phyloP scores from a whole-genome alignment of 2,113 vertebrate species.

The Copsychus sechellarum region DNA sequence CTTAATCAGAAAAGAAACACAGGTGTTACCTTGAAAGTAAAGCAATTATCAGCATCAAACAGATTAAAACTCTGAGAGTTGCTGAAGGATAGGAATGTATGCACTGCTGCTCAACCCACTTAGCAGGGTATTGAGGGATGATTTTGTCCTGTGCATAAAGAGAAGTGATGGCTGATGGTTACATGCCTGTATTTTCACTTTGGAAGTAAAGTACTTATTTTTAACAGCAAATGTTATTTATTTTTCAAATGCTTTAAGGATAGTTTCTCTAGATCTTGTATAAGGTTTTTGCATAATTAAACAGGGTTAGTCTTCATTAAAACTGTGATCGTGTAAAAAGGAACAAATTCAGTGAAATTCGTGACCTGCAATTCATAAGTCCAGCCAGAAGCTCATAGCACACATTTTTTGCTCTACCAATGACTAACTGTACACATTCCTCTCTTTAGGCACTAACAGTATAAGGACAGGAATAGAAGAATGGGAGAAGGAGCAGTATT shows the following conservation, averaged over 20 bases:
- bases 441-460: background rate
- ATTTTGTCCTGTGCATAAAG: background rate
- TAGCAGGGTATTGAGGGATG: background rate
- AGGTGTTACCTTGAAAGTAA: background rate
- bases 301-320: background rate
- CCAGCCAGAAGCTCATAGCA: background rate
- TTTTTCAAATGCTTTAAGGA: background rate
- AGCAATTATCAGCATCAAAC: background rate
- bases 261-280: background rate
- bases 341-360: background rate
- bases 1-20: background rate
- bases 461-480: background rate
- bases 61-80: background rate
- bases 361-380: background rate
- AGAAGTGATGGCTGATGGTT: background rate
- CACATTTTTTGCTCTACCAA: background rate
- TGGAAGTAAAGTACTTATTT: background rate
- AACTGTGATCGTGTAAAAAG: background rate
- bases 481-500: background rate
- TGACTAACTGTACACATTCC: background rate
- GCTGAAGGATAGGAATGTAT: background rate
- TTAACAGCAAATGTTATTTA: background rate
- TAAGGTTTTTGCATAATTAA: background rate
- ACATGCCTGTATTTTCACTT: background rate
- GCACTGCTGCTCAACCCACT: background rate